Evolutionary conservation across 2,888 invertebrate species (phyloP).

Genomic region (Pyrocoelia pectoralis): DNA sequence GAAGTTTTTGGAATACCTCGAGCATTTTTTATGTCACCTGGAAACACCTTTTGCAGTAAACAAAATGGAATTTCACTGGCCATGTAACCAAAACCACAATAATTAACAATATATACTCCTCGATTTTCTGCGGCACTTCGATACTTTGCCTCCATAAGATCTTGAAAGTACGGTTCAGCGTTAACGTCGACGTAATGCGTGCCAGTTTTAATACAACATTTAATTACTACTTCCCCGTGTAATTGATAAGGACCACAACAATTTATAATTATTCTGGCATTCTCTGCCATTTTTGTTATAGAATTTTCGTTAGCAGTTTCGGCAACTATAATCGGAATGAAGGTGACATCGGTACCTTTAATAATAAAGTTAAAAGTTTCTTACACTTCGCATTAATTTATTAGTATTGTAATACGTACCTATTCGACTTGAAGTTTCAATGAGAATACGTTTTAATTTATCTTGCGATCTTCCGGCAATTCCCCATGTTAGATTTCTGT

Average conservation of each 20-base stretch:
- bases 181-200: slow-evolving; percentile 92
- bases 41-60: slow-evolving; percentile 79
- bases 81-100: slow-evolving; percentile 94
- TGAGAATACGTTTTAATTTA: slow-evolving; percentile 54
- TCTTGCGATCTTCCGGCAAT: slow-evolving; percentile 79
- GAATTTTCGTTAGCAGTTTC: slow-evolving; percentile 79
- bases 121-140: slow-evolving; percentile 75
- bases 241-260: slow-evolving; percentile 93
- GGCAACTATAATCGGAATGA: slow-evolving; percentile 75
- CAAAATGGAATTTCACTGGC: slow-evolving; percentile 89
- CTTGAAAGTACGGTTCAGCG: slow-evolving; percentile 80
- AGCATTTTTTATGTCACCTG: slow-evolving; percentile 60
- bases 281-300: slow-evolving; percentile 80
- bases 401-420: slow-evolving; percentile 54
- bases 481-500: slow-evolving; percentile 69
- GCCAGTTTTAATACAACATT: slow-evolving; percentile 78
- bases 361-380: too few species aligned
- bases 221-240: slow-evolving; percentile 89
- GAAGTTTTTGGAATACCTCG: neutral
- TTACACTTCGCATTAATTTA: neutral
- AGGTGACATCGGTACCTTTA: neutral
- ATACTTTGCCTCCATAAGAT: slow-evolving; percentile 74
- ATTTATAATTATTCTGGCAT: slow-evolving; percentile 83
- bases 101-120: slow-evolving; percentile 86
- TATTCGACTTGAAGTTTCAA: slow-evolving; percentile 54